Percentiles rank a stretch among this genome's conserved stretches.
Conservation (phyloP, 2,797 vertebrate genomes). For the Fratercula arctica region DNA sequence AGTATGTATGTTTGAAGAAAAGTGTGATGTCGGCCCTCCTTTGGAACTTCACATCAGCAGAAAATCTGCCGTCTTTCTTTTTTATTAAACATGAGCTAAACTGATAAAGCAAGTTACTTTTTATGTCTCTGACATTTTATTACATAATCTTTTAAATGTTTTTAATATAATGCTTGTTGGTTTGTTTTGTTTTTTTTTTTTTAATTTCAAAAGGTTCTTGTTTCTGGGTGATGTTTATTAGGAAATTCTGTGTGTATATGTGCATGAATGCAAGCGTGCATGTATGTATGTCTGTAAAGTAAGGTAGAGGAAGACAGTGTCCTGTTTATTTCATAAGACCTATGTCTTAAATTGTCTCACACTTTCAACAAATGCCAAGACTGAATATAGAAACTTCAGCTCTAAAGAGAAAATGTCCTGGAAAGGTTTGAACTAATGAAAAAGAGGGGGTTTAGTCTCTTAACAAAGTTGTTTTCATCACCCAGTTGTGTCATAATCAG, state of each 20-base stretch:
- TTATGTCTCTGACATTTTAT: neutral
- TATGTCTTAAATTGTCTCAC: neutral
- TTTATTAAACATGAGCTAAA: neutral
- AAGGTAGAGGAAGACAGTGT: neutral
- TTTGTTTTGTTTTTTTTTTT: fast-evolving
- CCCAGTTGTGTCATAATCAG: neutral
- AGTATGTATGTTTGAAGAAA: neutral
- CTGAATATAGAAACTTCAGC: neutral
- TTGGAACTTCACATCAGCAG: neutral
- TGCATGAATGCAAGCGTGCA: neutral
- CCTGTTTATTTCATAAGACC: neutral
- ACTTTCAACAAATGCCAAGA: neutral
- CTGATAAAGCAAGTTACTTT: neutral
- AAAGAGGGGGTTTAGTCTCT: neutral
- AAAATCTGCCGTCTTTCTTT: neutral
- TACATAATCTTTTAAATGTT: neutral
- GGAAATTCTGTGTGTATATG: neutral
- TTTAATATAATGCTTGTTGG: neutral
- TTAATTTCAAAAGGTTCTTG: neutral
- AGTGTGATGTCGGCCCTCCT: neutral
- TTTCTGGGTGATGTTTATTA: neutral
- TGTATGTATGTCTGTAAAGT: neutral
- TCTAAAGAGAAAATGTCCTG: neutral
- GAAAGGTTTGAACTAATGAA: neutral
- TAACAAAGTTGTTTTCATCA: neutral